These are phyloP conservation scores for Pseudococcus viburni DNA, from an alignment of 2,888 invertebrate species.

Conservation along the genomic window DNA sequence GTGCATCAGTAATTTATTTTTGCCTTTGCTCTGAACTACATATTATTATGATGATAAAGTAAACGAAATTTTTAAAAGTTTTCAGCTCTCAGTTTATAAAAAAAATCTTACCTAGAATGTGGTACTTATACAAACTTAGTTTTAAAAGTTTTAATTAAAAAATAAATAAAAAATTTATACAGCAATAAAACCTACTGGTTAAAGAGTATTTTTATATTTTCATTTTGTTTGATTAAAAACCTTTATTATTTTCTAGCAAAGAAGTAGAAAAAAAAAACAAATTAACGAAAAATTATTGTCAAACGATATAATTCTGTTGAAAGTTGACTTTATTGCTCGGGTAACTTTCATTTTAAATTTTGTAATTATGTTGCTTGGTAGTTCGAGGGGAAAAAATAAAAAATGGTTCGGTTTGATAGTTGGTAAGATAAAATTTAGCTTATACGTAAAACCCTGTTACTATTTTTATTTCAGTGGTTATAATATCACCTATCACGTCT, in stretches of 20 bases:
- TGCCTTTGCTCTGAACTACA: not conserved
- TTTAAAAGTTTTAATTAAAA: constrained; percentile 34
- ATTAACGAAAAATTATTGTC: not conserved
- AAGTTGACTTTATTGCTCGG: not conserved
- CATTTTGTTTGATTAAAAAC: constrained; percentile 12
- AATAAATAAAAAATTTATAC: constrained; percentile 36
- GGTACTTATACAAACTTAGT: not conserved
- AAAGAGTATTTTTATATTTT: not conserved
- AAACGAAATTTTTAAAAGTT: not conserved
- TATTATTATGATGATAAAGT: not conserved
- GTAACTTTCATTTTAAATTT: not conserved
- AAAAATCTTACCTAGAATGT: not conserved
- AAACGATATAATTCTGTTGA: not conserved
- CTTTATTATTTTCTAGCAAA: not conserved
- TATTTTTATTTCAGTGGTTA: not conserved
- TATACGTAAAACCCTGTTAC: not conserved
- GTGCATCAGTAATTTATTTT: not conserved
- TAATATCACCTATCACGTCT: not conserved
- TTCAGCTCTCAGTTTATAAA: not conserved
- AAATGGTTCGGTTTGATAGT: not conserved
- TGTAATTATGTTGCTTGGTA: not conserved
- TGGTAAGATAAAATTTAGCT: constrained; percentile 6
- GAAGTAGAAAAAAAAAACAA: not conserved
- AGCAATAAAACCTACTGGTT: not conserved
- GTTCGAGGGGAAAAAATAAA: not conserved